These are phyloP conservation scores for Solenodon paradoxus DNA, from an alignment of 2,113 vertebrate genomes.

Conservation along the genomic window DNA sequence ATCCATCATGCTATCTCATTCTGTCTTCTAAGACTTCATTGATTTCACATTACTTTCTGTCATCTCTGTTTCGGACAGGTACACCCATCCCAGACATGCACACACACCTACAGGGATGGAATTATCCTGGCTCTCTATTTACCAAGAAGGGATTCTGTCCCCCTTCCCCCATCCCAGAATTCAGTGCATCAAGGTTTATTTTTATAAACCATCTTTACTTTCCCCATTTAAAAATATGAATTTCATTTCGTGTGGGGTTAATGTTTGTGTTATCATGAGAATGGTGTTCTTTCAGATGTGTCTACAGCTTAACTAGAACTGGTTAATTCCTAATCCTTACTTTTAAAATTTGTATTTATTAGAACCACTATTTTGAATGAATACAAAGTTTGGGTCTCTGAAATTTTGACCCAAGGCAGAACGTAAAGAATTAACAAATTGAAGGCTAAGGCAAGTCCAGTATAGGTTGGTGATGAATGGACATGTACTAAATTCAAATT, in stretches of 20 bases:
- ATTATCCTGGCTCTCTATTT: not conserved
- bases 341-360: not conserved
- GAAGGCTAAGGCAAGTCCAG: not conserved
- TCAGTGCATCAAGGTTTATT: not conserved
- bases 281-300: not conserved
- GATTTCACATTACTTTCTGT: not conserved
- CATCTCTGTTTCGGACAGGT: not conserved
- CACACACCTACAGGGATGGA: not conserved
- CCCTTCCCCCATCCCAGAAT: too few species aligned
- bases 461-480: not conserved
- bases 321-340: not conserved
- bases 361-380: not conserved
- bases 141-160: too few species aligned
- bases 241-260: not conserved
- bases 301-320: not conserved
- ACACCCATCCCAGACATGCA: not conserved
- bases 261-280: not conserved
- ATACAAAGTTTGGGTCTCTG: not conserved
- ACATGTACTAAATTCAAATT: not conserved
- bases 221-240: not conserved
- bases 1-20: not conserved
- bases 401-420: not conserved
- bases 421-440: not conserved
- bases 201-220: not conserved
- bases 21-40: not conserved